A percentile compares a stretch with the other conserved stretches of the same genome.
phyloP scores from a whole-genome alignment of 2,888 invertebrate species.

The Drosophila mulleri region DNA sequence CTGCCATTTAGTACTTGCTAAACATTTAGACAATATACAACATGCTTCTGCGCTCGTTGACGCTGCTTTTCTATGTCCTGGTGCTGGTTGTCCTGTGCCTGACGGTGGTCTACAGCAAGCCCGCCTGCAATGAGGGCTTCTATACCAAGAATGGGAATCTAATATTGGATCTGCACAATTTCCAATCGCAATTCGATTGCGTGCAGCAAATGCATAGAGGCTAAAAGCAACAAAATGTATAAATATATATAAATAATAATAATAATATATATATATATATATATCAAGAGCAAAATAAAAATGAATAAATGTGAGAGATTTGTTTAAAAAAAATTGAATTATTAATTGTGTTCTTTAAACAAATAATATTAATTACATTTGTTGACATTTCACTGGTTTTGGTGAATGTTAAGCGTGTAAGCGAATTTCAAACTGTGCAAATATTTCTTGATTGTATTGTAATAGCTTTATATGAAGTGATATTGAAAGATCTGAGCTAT shows the following conservation, averaged over 20 bases:
- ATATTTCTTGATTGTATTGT: background rate
- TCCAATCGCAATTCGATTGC: slow-evolving; percentile 38
- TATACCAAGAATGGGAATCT: slow-evolving; percentile 44
- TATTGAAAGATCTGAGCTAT: background rate
- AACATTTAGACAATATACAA: slow-evolving; percentile 27
- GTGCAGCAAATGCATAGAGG: slow-evolving; percentile 44
- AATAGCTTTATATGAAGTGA: background rate
- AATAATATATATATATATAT: background rate
- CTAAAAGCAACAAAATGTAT: background rate
- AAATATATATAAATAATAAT: background rate
- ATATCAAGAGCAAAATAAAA: background rate
- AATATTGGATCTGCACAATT: slow-evolving; percentile 38
- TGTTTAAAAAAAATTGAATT: background rate
- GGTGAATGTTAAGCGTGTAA: background rate
- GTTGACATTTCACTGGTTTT: background rate
- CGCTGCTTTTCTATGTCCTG: too few relatives aligned
- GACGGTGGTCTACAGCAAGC: background rate
- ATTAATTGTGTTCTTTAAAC: background rate
- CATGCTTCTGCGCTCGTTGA: background rate
- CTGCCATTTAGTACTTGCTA: background rate
- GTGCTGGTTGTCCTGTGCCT: background rate
- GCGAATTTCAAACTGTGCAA: slow-evolving; percentile 1
- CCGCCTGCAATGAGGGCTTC: slow-evolving; percentile 49
- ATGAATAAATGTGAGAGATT: slow-evolving; percentile 10
- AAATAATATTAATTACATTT: background rate